Percentiles rank a stretch among this genome's conserved stretches.
These are phyloP conservation scores for Motacilla alba DNA, from an alignment of 2,113 vertebrate species.

Conservation along the genomic window DNA sequence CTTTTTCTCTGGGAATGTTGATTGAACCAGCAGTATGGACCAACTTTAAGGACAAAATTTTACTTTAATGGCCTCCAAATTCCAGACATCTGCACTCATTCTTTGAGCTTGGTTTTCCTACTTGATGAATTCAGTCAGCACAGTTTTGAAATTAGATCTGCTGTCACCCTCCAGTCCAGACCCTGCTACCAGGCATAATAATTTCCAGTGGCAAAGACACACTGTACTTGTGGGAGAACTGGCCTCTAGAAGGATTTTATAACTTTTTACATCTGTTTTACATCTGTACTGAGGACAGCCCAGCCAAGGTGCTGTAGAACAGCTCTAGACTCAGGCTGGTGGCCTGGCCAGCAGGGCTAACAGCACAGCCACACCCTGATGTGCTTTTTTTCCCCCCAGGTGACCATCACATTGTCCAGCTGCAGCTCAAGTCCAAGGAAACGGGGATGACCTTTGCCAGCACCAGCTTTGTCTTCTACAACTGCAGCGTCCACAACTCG, in stretches of 20 bases:
- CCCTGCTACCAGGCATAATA: background rate
- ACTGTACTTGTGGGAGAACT: background rate
- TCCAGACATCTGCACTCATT: background rate
- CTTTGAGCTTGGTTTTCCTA: background rate
- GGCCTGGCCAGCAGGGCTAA: background rate
- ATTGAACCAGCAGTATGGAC: background rate
- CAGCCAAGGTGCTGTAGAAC: background rate
- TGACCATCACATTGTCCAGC: constrained; percentile 96
- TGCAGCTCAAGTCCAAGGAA: constrained; percentile 97
- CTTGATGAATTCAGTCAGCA: background rate
- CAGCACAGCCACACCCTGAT: background rate
- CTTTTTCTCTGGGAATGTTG: background rate
- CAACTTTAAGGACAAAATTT: background rate
- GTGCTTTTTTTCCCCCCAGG: constrained; percentile 63
- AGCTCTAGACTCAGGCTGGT: background rate
- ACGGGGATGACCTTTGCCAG: constrained; percentile 96
- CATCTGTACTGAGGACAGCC: background rate
- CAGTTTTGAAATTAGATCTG: background rate
- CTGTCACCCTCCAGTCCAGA: background rate
- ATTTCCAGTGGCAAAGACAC: background rate
- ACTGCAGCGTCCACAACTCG: constrained; percentile 98
- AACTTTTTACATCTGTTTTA: background rate
- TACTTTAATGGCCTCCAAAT: background rate
- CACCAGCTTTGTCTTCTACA: constrained; percentile 98
- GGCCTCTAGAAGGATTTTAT: background rate